Percentiles rank a stretch among this genome's conserved stretches.
These are phyloP conservation scores for Graptemys geographica DNA, from an alignment of 2,797 vertebrate species.

Conservation along the genomic window DNA sequence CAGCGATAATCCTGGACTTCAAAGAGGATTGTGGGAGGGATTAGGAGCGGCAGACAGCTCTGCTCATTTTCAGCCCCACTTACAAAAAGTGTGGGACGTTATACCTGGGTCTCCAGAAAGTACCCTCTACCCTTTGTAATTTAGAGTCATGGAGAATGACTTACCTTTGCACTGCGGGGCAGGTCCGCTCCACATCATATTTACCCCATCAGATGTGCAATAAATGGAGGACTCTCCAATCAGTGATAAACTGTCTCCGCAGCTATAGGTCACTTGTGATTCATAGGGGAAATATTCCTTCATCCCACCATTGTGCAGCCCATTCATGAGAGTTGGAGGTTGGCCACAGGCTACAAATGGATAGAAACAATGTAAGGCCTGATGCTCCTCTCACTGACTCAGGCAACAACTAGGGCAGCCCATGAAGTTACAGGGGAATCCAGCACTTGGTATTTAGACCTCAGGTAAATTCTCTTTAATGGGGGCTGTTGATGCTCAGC, in stretches of 20 bases:
- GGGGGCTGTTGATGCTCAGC: rapidly evolving
- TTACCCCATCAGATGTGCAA: neutral
- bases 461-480: neutral
- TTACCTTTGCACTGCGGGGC: neutral
- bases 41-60: neutral
- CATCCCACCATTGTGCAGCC: neutral
- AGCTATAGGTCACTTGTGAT: neutral
- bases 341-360: rapidly evolving
- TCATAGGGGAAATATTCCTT: neutral
- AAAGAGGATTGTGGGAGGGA: neutral
- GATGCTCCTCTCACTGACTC: neutral
- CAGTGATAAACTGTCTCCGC: neutral
- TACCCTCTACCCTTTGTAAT: neutral
- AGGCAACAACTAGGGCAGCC: rapidly evolving
- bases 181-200: neutral
- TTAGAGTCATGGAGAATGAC: neutral
- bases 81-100: neutral
- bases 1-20: neutral
- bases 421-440: neutral
- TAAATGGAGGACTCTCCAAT: neutral
- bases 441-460: rapidly evolving
- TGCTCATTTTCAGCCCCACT: neutral
- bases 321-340: neutral
- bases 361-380: neutral
- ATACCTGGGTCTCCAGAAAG: neutral